Conservation (phyloP, 64 coral and sea anemone genomes). For the Actinia equina region DNA sequence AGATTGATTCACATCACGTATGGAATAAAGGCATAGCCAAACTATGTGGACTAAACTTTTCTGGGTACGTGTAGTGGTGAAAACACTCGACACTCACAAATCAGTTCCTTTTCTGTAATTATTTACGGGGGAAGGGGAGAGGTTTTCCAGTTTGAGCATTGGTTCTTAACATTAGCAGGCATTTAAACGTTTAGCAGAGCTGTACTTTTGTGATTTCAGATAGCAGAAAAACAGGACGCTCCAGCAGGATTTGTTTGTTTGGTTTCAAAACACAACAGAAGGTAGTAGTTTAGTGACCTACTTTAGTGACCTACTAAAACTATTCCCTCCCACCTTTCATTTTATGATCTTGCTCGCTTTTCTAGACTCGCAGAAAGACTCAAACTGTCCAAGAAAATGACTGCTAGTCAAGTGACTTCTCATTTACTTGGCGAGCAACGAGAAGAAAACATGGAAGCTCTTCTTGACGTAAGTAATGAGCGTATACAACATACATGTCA, state of each 20-base stretch:
- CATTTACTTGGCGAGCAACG: neutral
- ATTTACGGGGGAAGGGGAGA: too few species aligned
- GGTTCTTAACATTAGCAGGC: too few species aligned
- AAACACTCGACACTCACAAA: too few species aligned
- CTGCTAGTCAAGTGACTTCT: neutral
- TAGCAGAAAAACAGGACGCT: neutral
- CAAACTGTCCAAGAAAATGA: slow-evolving; percentile 3
- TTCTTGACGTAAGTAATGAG: slow-evolving; percentile 12
- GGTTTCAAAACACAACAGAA: neutral
- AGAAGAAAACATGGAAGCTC: neutral
- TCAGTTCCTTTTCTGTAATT: too few species aligned
- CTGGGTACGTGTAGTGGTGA: too few species aligned
- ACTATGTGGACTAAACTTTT: too few species aligned
- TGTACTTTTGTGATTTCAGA: neutral
- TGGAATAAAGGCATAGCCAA: too few species aligned
- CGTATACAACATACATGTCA: neutral
- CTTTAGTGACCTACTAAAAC: too few species aligned
- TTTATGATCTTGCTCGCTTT: neutral
- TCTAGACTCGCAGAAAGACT: neutral
- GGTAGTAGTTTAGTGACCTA: neutral
- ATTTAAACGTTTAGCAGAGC: neutral
- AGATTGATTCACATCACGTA: neutral
- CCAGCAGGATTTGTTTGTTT: neutral
- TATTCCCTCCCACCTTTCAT: too few species aligned
- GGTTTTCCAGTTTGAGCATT: too few species aligned